Evolutionary conservation across 2,888 invertebrate species (phyloP).

Genomic region (Orthosia cruda): DNA sequence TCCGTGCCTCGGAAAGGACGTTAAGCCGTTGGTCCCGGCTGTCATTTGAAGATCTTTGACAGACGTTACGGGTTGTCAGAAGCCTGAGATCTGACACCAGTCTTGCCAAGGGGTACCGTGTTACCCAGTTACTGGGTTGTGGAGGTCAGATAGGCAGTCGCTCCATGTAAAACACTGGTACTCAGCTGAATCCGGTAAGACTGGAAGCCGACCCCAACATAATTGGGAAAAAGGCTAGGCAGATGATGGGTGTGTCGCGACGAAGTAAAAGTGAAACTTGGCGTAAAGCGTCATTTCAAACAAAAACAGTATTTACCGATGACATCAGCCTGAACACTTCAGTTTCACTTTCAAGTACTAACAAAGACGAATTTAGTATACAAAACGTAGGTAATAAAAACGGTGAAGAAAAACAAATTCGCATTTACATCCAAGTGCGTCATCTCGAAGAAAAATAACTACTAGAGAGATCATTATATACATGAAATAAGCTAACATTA

Average conservation of each 20-base stretch:
- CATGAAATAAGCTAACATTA: constrained; percentile 2
- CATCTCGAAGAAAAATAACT: constrained; percentile 30
- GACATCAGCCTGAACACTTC: constrained; percentile 46
- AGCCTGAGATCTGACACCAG: too few relatives aligned
- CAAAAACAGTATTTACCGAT: constrained; percentile 44
- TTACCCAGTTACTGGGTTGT: too few relatives aligned
- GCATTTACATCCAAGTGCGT: constrained; percentile 35
- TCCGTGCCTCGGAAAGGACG: too few relatives aligned
- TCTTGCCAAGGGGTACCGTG: too few relatives aligned
- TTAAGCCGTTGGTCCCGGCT: too few relatives aligned
- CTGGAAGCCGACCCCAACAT: too few relatives aligned
- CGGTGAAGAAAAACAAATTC: constrained; percentile 25
- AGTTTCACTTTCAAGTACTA: constrained; percentile 57
- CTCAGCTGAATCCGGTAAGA: too few relatives aligned
- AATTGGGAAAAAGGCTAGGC: too few relatives aligned
- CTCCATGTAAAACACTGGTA: too few relatives aligned
- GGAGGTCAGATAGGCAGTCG: too few relatives aligned
- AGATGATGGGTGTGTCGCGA: constrained; percentile 13
- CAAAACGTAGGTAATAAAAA: constrained; percentile 43
- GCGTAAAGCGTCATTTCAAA: constrained; percentile 33
- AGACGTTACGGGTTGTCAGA: too few relatives aligned
- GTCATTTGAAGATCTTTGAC: too few relatives aligned
- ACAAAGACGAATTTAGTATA: constrained; percentile 46
- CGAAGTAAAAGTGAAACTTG: constrained; percentile 48
- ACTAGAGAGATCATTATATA: neutral